Evolutionary conservation across 2,888 invertebrate genomes (phyloP), one percentile per base, ranked within the genome.

Genomic region (Drosophila yooni): DNA sequence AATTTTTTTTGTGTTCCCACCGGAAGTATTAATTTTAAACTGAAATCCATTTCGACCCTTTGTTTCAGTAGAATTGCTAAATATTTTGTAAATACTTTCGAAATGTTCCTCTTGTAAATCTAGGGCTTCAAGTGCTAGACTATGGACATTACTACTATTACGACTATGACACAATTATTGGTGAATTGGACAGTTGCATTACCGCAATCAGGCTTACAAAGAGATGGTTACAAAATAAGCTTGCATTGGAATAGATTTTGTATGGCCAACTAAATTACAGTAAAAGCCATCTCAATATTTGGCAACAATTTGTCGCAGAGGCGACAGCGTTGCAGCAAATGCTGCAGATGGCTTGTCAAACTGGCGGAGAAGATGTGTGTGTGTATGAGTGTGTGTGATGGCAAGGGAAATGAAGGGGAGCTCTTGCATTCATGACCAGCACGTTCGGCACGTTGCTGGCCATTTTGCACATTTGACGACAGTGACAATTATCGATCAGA

Each of bases 401-500:
- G 46, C 7, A 15, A 10, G 6, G 29, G 25, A 29, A 11, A 5
- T 11, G 29, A 10, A 4, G 0, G 15, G 15, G 5, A 33, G 10
- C 21, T 6, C 15, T 27, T 51, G 34, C 50, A 53, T 43, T 52
- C 60, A 53, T 70, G 75, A 29, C 36, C 69, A 61, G 61, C 67
- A 75, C 67, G 76, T 76, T 71, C 76, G 59, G 51, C 79, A 81
- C 75, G 79, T 75, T 60, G 79, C 63, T 71, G 67, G 64, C 53
- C 78, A 80, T 80, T 71, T 78, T 68, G 75, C 68, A 69, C 77
- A 81, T 77, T 79, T 74, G 79, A 80, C 62, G 72, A 81, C 79
- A 68, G 81, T 81, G 88, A 87, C 86, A 87, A 87, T 89, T 89
- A 88, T 86, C 84, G 86, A 87, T 87, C 80, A 82, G 73, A 74